Conservation (phyloP, 2,888 invertebrate species). For the Dynastes maya region DNA sequence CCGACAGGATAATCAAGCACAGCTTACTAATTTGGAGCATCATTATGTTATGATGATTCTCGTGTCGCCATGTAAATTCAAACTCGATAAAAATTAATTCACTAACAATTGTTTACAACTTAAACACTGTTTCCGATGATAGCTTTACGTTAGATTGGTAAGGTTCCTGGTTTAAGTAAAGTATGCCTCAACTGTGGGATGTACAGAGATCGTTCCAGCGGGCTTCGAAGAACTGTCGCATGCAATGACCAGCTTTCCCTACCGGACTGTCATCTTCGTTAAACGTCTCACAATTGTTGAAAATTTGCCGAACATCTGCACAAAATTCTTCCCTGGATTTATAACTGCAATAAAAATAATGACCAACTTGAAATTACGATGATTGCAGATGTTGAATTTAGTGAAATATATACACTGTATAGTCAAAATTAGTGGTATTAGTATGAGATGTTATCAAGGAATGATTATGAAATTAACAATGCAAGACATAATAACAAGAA, state of each 20-base stretch:
- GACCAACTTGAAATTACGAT: conserved; percentile 8
- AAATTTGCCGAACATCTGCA: conserved; percentile 92
- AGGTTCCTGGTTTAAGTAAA: conserved; percentile 60
- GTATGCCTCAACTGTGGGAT: conserved; percentile 69
- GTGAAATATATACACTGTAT: background rate
- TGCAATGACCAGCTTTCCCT: conserved; percentile 94
- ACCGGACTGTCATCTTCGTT: conserved; percentile 99
- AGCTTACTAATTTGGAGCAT: conserved; percentile 38
- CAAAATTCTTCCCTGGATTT: conserved; percentile 95
- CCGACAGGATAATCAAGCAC: conserved; percentile 41
- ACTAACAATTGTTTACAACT: conserved; percentile 49
- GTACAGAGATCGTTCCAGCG: conserved; percentile 85
- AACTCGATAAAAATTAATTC: conserved; percentile 45
- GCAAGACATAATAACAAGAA: background rate
- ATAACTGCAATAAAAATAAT: conserved; percentile 78
- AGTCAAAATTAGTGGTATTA: conserved; percentile 31
- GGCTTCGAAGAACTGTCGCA: conserved; percentile 93
- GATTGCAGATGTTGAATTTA: conserved; percentile 1
- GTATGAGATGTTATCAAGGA: conserved; percentile 2
- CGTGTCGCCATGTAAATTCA: conserved; percentile 37
- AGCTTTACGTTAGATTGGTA: conserved; percentile 58
- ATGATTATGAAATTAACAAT: background rate
- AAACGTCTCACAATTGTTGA: conserved; percentile 98
- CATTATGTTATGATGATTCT: conserved; percentile 26
- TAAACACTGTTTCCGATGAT: conserved; percentile 54